These are phyloP conservation scores for Ylistrum balloti DNA, from an alignment of 1,140 invertebrate species.

Conservation along the genomic window DNA sequence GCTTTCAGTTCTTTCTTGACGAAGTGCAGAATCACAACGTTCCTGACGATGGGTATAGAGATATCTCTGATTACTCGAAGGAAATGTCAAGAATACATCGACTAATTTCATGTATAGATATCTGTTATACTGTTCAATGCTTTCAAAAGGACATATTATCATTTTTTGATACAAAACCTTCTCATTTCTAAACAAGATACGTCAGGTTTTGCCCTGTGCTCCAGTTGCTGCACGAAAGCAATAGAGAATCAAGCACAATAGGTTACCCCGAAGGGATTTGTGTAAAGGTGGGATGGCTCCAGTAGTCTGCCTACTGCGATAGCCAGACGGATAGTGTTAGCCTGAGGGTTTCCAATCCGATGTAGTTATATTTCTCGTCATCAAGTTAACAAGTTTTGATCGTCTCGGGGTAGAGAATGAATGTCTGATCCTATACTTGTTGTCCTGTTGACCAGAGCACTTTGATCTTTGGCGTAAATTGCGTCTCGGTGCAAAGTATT, in stretches of 20 bases:
- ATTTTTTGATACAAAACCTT: neutral
- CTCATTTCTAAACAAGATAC: slow-evolving; percentile 19
- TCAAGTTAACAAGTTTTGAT: slow-evolving; percentile 34
- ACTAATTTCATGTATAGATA: slow-evolving; percentile 17
- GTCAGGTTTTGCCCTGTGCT: neutral
- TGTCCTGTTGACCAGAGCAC: neutral
- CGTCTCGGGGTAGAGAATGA: slow-evolving; percentile 5
- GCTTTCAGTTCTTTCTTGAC: neutral
- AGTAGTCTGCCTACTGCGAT: neutral
- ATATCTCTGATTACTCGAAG: neutral
- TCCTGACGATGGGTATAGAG: neutral
- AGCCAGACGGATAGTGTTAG: slow-evolving; percentile 23
- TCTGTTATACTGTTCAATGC: slow-evolving; percentile 10
- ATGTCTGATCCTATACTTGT: neutral
- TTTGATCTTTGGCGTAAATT: slow-evolving; percentile 30
- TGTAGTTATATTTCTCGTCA: neutral
- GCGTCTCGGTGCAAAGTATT: slow-evolving; percentile 23
- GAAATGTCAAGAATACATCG: neutral
- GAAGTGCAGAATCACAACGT: neutral
- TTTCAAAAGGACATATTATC: slow-evolving; percentile 28
- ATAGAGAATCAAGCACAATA: neutral
- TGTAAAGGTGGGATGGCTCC: slow-evolving; percentile 14
- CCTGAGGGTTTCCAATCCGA: neutral
- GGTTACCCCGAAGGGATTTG: neutral
- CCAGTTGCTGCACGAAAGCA: neutral